Percentiles rank a stretch among this genome's conserved stretches.
Conservation (phyloP, 1,140 invertebrate species). For the Alviniconcha marisindica region DNA sequence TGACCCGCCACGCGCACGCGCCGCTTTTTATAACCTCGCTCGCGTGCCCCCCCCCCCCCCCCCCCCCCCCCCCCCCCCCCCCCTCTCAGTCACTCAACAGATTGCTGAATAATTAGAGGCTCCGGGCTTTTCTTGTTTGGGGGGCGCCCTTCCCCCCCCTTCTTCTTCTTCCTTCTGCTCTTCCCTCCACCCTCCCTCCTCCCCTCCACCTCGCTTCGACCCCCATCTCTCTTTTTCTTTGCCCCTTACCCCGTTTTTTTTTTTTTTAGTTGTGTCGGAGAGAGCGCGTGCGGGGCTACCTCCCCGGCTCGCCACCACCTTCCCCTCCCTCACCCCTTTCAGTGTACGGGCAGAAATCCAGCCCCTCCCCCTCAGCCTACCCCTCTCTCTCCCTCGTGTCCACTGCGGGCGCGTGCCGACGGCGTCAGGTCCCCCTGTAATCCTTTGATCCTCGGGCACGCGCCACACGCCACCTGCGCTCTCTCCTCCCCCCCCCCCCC, state of each 20-base stretch:
- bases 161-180: background rate
- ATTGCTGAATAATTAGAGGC: background rate
- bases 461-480: slow-evolving; percentile 6
- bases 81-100: background rate
- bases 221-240: background rate
- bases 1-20: background rate
- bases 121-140: background rate
- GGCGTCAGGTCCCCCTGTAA: background rate
- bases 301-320: background rate
- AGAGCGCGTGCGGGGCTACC: background rate
- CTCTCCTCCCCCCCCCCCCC: background rate
- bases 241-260: background rate
- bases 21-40: background rate
- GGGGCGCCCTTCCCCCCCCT: background rate
- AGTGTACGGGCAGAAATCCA: no score
- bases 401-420: background rate
- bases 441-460: slow-evolving; percentile 15
- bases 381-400: background rate
- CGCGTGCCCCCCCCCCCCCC: background rate
- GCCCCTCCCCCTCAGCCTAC: background rate
- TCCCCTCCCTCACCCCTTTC: background rate
- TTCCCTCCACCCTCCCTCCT: background rate
- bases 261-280: background rate
- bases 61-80: no score
- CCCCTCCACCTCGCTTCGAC: background rate